Percentiles rank a stretch among this genome's conserved stretches.
Evolutionary conservation across 1,140 invertebrate genomes (phyloP).

Genomic region (Carposina sasakii): DNA sequence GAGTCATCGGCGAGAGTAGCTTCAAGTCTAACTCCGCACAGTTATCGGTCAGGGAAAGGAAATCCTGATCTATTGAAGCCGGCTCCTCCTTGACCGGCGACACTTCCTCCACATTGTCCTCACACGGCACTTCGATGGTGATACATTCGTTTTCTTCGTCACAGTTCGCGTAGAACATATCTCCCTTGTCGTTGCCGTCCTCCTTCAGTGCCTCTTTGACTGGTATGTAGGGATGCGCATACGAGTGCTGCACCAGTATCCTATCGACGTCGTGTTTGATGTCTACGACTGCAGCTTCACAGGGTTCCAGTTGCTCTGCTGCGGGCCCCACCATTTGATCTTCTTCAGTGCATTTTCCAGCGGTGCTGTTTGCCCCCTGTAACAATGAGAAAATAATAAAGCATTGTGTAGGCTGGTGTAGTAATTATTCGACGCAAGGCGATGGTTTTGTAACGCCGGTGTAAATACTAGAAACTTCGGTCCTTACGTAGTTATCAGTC

Average conservation of each 20-base stretch:
- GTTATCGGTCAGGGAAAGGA: slow-evolving; percentile 42
- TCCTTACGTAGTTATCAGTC: too few relatives aligned
- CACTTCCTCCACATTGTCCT: slow-evolving; percentile 74
- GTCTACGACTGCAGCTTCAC: slow-evolving; percentile 73
- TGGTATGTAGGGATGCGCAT: slow-evolving; percentile 68
- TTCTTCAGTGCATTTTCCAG: slow-evolving; percentile 56
- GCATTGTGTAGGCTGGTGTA: too few relatives aligned
- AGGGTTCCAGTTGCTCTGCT: slow-evolving; percentile 86
- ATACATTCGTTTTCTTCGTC: slow-evolving; percentile 82
- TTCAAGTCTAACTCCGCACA: slow-evolving; percentile 64
- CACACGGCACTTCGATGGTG: slow-evolving; percentile 79
- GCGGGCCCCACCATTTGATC: slow-evolving; percentile 83
- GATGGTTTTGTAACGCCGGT: too few relatives aligned
- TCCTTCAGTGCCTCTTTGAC: slow-evolving; percentile 40
- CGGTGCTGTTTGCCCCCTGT: slow-evolving; percentile 47
- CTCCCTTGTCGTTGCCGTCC: slow-evolving; percentile 63
- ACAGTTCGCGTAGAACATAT: slow-evolving; percentile 80
- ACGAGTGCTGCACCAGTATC: slow-evolving; percentile 68
- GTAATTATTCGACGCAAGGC: too few relatives aligned
- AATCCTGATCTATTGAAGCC: too few relatives aligned
- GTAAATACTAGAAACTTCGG: too few relatives aligned
- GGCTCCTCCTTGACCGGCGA: slow-evolving; percentile 47
- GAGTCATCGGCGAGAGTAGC: slow-evolving; percentile 60
- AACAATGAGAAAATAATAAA: slow-evolving; percentile 19
- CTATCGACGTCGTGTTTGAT: slow-evolving; percentile 65